A percentile compares a stretch with the other conserved stretches of the same genome.
Conservation (phyloP, 2,888 invertebrate genomes). For the Glyphotaelius pellucidus region DNA sequence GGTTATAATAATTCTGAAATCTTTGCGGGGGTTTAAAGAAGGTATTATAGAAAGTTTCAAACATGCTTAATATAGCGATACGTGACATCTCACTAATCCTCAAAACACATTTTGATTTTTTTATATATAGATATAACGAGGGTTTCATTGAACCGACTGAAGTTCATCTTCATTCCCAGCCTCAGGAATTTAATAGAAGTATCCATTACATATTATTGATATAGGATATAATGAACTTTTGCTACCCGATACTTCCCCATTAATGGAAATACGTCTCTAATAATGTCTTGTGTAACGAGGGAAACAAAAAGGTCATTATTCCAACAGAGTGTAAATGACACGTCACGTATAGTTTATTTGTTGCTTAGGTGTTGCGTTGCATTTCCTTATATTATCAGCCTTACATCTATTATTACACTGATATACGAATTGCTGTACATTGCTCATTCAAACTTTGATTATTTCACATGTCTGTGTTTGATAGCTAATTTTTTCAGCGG, state of each 20-base stretch:
- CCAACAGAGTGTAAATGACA: not conserved
- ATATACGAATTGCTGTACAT: not conserved
- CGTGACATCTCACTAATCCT: too few relatives aligned
- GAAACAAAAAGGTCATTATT: conserved; percentile 33
- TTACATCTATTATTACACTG: not conserved
- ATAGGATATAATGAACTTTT: conserved; percentile 28
- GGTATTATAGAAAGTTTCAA: too few relatives aligned
- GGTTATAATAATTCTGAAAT: too few relatives aligned
- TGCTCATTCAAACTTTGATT: not conserved
- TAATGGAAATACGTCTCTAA: conserved; percentile 4
- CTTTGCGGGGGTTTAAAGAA: too few relatives aligned
- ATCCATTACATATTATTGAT: conserved; percentile 35
- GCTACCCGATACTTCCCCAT: conserved; percentile 31
- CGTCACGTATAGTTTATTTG: not conserved
- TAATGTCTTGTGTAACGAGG: conserved; percentile 11
- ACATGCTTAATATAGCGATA: too few relatives aligned
- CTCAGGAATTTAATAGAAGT: not conserved
- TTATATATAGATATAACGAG: not conserved
- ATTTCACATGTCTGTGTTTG: not conserved
- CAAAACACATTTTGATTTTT: too few relatives aligned
- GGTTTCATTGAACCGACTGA: not conserved
- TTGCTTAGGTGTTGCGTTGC: not conserved
- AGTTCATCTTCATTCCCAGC: conserved; percentile 14
- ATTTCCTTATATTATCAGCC: not conserved
- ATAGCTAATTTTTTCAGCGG: too few relatives aligned